A percentile compares a stretch with the other conserved stretches of the same genome.
phyloP scores from a whole-genome alignment of 2,888 invertebrate species.

The Orthosia cruda region DNA sequence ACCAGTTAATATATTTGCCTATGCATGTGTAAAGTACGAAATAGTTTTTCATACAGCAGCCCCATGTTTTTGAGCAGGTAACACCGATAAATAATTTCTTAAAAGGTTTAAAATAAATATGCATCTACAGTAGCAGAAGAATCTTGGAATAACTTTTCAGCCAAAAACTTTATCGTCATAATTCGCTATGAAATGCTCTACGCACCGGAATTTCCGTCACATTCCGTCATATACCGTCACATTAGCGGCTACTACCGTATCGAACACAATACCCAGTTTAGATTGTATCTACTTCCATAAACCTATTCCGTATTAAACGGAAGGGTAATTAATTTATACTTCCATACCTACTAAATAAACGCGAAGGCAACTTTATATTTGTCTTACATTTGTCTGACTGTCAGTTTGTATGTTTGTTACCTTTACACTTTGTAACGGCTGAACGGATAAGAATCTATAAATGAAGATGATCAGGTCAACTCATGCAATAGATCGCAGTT shows the following conservation, averaged over 20 bases:
- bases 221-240: conserved; percentile 4
- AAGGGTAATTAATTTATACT: conserved; percentile 38
- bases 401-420: background rate
- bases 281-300: conserved; percentile 45
- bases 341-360: background rate
- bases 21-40: too few species aligned
- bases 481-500: too few species aligned
- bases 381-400: too few species aligned
- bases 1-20: too few species aligned
- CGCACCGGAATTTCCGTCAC: background rate
- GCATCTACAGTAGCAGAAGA: too few species aligned
- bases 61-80: too few species aligned
- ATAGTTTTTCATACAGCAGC: too few species aligned
- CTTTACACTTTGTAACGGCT: background rate
- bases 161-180: background rate
- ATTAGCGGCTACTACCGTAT: conserved; percentile 54
- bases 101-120: too few species aligned
- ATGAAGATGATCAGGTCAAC: too few species aligned
- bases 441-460: too few species aligned
- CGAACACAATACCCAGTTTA: conserved; percentile 44
- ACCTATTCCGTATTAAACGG: conserved; percentile 56
- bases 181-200: background rate
- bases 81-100: too few species aligned
- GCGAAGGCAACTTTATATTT: background rate
- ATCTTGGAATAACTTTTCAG: background rate